phyloP scores from a whole-genome alignment of 2,113 vertebrate species.

The Cyprinodon variegatus region DNA sequence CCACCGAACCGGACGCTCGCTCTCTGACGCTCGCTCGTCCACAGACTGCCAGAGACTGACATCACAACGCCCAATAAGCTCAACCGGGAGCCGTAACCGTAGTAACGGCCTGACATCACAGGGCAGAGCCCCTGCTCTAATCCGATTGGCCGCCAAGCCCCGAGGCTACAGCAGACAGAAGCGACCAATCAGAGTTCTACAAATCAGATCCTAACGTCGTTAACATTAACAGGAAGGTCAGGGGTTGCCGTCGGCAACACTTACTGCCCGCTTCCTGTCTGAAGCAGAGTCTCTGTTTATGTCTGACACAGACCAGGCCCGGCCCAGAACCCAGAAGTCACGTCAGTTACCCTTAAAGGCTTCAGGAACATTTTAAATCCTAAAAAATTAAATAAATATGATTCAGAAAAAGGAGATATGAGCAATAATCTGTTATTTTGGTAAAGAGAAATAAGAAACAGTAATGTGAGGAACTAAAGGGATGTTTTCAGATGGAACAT shows the following conservation, averaged over 20 bases:
- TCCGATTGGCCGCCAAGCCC: constrained; percentile 56
- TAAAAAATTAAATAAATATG: no score
- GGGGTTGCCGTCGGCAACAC: constrained; percentile 7
- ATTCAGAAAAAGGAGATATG: no score
- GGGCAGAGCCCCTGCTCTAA: constrained; percentile 40
- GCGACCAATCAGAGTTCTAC: constrained; percentile 27
- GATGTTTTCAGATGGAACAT: no score
- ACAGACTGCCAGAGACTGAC: constrained; percentile 8
- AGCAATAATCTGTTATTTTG: no score
- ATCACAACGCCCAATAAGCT: not conserved
- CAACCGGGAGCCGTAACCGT: not conserved
- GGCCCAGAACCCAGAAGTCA: no score
- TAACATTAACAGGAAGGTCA: constrained; percentile 31
- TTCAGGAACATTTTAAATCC: no score
- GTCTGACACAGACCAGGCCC: not conserved
- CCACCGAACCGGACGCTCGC: not conserved
- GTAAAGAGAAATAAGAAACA: no score
- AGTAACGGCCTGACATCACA: constrained; percentile 24
- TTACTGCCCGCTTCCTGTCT: not conserved
- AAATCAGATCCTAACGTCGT: constrained; percentile 46
- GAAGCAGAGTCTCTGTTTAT: not conserved
- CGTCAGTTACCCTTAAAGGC: no score
- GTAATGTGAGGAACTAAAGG: no score
- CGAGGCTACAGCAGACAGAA: constrained; percentile 23
- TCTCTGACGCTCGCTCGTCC: not conserved